These are phyloP conservation scores for Stigmatopora argus DNA, from an alignment of 2,113 vertebrate species.

Conservation along the genomic window DNA sequence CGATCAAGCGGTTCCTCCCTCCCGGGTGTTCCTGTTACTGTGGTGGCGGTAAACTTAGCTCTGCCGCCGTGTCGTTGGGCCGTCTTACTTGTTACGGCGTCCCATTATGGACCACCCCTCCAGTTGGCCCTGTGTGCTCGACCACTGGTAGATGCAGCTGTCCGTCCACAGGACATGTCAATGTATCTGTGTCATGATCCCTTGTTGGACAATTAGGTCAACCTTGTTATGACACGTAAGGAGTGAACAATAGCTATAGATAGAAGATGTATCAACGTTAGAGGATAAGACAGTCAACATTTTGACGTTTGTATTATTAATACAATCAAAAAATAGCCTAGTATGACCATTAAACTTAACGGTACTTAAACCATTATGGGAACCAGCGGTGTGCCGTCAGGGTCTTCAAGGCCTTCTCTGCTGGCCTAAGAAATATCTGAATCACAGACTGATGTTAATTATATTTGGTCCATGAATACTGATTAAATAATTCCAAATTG, in stretches of 20 bases:
- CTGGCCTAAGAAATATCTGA: too few species aligned
- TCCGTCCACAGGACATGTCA: conserved; percentile 58
- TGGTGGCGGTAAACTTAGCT: conserved; percentile 65
- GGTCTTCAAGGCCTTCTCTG: too few species aligned
- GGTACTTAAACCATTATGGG: too few species aligned
- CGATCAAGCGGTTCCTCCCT: conserved; percentile 28
- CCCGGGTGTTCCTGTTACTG: conserved; percentile 40
- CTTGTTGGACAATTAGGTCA: conserved; percentile 41
- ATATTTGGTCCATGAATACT: too few species aligned
- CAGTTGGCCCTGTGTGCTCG: conserved; percentile 3
- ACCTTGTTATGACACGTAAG: conserved; percentile 29
- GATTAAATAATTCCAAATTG: too few species aligned
- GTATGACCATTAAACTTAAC: too few species aligned
- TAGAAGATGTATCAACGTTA: not conserved
- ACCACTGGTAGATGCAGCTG: conserved; percentile 59
- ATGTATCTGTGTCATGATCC: conserved; percentile 51
- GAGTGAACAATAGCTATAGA: conserved; percentile 8
- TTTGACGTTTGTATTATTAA: not conserved
- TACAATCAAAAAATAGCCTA: not conserved
- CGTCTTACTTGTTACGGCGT: conserved; percentile 62
- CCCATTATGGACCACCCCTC: conserved; percentile 41
- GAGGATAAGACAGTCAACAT: not conserved
- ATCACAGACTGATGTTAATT: too few species aligned
- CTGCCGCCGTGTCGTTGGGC: conserved; percentile 46
- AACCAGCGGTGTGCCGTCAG: too few species aligned